Conservation (phyloP, 1,140 invertebrate species). For the Musca vetustissima region DNA sequence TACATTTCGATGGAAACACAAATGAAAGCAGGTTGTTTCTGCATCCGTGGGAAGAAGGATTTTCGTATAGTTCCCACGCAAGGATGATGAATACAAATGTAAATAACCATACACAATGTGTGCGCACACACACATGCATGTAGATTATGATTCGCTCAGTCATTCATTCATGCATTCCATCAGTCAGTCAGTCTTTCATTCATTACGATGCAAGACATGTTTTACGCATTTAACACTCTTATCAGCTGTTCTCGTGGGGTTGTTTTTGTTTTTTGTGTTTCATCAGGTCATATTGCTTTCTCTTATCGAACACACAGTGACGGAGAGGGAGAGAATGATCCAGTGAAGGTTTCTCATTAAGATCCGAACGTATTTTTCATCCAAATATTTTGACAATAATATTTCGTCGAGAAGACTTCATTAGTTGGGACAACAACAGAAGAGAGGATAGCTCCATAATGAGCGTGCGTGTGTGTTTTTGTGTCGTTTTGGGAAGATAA, state of each 20-base stretch:
- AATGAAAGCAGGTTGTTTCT: conserved; percentile 28
- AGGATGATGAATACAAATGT: conserved; percentile 2
- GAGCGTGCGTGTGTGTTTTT: too few species aligned
- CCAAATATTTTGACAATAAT: too few species aligned
- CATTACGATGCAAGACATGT: conserved; percentile 21
- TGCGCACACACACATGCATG: background rate
- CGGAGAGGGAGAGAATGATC: too few species aligned
- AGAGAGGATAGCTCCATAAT: too few species aligned
- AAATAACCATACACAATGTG: background rate
- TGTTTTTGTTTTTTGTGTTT: too few species aligned
- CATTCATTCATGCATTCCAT: conserved; percentile 27
- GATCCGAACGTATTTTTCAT: too few species aligned
- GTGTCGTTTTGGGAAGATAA: too few species aligned
- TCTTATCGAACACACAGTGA: too few species aligned
- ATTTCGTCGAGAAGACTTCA: too few species aligned
- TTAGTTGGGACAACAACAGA: too few species aligned
- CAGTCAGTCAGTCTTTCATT: background rate
- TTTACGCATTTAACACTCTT: conserved; percentile 12
- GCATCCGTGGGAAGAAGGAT: conserved; percentile 35
- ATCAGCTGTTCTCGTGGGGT: conserved; percentile 13
- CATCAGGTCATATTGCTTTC: too few species aligned
- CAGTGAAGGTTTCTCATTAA: too few species aligned
- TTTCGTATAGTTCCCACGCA: conserved; percentile 34
- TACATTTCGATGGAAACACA: conserved; percentile 1
- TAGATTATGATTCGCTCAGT: background rate